Percentiles rank a stretch among this genome's conserved stretches.
Evolutionary conservation across 2,797 vertebrate species (phyloP).

Genomic region (Yasuhikotakia modesta): DNA sequence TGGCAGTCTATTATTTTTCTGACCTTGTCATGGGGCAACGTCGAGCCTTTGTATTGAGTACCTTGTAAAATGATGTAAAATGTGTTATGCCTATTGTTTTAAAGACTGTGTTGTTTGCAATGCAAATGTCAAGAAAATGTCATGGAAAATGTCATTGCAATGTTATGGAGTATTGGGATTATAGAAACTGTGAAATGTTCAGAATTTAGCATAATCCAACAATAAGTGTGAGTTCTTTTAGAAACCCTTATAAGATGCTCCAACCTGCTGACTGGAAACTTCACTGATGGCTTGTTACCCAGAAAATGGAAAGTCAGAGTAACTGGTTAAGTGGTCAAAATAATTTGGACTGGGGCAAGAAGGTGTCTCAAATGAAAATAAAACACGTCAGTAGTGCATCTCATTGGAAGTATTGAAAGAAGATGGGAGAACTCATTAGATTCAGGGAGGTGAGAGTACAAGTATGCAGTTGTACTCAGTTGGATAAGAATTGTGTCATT

Average conservation of each 20-base stretch:
- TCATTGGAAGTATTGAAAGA: constrained; percentile 6
- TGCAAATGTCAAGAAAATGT: constrained; percentile 13
- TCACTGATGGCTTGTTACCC: constrained; percentile 19
- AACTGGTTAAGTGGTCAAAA: constrained; percentile 27
- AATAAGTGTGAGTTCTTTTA: not conserved
- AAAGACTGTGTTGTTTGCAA: constrained; percentile 1
- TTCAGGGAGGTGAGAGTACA: constrained; percentile 34
- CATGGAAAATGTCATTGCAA: not conserved
- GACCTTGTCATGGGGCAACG: not conserved
- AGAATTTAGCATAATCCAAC: not conserved
- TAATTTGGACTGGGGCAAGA: not conserved
- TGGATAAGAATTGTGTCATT: not conserved
- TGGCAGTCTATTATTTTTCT: constrained; percentile 25
- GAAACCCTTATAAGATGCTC: not conserved
- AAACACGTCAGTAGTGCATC: constrained; percentile 5
- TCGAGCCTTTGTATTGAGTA: not conserved
- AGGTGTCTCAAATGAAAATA: constrained; percentile 18
- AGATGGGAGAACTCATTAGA: constrained; percentile 7
- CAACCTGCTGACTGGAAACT: not conserved
- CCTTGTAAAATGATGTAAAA: too few species aligned
- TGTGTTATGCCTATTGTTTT: not conserved
- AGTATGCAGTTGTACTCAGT: not conserved
- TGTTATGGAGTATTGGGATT: not conserved
- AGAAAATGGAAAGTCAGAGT: constrained; percentile 19
- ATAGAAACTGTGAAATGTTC: not conserved